Conservation (phyloP, 2,797 vertebrate species). For the Phyllotis vaccarum region DNA sequence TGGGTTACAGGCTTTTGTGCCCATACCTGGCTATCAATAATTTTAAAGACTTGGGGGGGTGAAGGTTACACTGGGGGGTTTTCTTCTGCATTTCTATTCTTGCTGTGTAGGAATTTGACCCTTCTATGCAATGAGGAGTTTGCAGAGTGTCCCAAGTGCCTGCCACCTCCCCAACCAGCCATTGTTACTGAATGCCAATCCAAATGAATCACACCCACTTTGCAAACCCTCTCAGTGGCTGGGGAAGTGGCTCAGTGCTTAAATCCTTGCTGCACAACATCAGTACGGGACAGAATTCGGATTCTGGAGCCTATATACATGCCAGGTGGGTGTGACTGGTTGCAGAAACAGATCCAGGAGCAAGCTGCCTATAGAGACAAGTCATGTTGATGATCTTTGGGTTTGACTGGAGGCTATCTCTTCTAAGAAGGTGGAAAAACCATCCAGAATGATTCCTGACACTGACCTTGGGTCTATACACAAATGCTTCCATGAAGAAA, state of each 20-base stretch:
- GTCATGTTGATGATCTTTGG: background rate
- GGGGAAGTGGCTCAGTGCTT: background rate
- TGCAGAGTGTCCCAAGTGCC: background rate
- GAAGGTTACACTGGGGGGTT: background rate
- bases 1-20: background rate
- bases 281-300: background rate
- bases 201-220: background rate
- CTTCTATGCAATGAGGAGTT: background rate
- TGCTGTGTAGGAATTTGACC: background rate
- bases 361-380: background rate
- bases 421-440: background rate
- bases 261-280: background rate
- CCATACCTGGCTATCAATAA: background rate
- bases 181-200: background rate
- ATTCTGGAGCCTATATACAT: background rate
- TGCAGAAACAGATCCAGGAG: background rate
- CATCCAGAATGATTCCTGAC: background rate
- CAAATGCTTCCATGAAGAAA: background rate
- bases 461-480: background rate
- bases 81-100: background rate
- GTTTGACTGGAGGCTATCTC: background rate
- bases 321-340: background rate
- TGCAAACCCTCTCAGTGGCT: background rate
- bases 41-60: background rate
- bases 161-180: background rate